Percentiles rank a stretch among this genome's conserved stretches.
phyloP scores from a whole-genome alignment of 2,113 vertebrate genomes.

The Prionailurus bengalensis region DNA sequence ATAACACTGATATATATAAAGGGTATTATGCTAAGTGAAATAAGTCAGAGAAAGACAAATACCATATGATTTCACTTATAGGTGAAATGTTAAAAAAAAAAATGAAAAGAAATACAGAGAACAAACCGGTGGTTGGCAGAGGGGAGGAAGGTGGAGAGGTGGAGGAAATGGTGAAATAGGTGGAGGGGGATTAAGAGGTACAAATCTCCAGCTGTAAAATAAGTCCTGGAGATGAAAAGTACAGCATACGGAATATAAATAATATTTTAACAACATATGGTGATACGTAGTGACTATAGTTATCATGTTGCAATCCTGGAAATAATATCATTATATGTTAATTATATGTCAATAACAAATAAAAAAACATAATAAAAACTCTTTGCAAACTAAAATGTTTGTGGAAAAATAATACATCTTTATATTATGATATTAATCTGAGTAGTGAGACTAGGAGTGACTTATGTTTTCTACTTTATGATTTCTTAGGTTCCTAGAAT shows the following conservation, averaged over 20 bases:
- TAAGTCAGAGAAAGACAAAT: background rate
- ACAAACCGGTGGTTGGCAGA: background rate
- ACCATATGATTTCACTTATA: background rate
- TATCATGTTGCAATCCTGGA: background rate
- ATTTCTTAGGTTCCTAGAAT: conserved; percentile 13
- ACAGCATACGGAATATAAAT: background rate
- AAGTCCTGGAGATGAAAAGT: background rate
- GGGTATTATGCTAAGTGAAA: background rate
- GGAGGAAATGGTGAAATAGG: background rate
- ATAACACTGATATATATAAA: background rate
- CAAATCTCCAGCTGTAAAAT: background rate
- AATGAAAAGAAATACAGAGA: background rate
- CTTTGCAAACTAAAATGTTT: background rate
- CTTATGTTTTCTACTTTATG: conserved; percentile 6
- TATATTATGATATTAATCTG: background rate
- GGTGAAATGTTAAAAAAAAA: background rate
- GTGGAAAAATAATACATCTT: conserved; percentile 36
- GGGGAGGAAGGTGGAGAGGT: background rate
- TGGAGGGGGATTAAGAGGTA: background rate
- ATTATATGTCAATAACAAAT: background rate
- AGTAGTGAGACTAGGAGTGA: background rate
- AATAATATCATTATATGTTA: background rate
- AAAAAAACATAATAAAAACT: background rate
- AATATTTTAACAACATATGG: background rate
- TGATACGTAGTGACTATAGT: background rate